Base-by-base conservation (phyloP, 2,888 invertebrate genomes). In the Sturmia bella region DNA sequence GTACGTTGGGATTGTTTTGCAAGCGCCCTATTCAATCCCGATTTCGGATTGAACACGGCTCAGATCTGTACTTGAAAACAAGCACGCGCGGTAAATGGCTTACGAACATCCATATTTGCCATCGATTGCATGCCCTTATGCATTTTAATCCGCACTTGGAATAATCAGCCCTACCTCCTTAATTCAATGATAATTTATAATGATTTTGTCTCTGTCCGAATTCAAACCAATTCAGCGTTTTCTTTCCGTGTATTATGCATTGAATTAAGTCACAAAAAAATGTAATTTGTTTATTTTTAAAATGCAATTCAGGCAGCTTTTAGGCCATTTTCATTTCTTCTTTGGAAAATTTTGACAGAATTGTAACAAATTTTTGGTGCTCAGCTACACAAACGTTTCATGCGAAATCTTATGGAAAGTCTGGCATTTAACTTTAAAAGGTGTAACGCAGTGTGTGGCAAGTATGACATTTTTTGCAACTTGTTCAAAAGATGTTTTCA, bases 231-330 rank as follows among this genome's bases (percentile, higher is more conserved):
- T n/a, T n/a, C n/a, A n/a, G n/a, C n/a, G n/a, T n/a, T n/a, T n/a
- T n/a, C n/a, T n/a, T n/a, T n/a, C n/a, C n/a, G n/a, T n/a, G n/a
- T 43, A 64, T 78, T 64, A 50, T 77, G 56, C 77, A 77, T 57
- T 70, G 70, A 64, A 63, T 69, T 77, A 50, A 48, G 63, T 70
- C 64, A n/a, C 5, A 41, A 43, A 54, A 54, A 27, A 32, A 57
- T 75, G n/a, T 61, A 68, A 68, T 59, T 68, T 68, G 75, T 52
- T 59, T 76, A 68, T 70, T 77, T 77, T 72, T 69, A 32, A 66
- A 68, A 41, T 56, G 17, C 24, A 64, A 52, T 73, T 54, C 32
- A 12, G 27, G 3, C 0, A 13, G 6, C 19, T 50, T 45, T 5
- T 68, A 52, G 15, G 21, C 37, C 37, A 27, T 64, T 68, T 57